These are phyloP conservation scores for Falcunculus frontatus DNA, from an alignment of 2,113 vertebrate genomes.

Conservation along the genomic window DNA sequence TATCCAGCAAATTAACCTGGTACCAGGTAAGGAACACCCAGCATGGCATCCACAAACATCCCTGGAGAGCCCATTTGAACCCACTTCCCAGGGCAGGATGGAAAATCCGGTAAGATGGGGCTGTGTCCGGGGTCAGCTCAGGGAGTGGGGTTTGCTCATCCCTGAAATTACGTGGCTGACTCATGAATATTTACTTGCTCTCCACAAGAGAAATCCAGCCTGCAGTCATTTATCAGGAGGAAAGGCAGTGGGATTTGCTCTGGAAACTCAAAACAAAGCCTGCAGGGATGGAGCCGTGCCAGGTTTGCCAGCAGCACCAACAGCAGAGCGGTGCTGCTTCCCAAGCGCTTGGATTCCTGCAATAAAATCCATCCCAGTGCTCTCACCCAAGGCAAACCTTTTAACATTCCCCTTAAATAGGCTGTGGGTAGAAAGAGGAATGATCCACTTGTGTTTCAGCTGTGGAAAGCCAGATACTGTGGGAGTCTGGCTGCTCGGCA, in stretches of 20 bases:
- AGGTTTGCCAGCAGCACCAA: not conserved
- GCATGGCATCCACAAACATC: not conserved
- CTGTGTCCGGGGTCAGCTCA: fast-evolving
- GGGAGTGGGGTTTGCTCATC: not conserved
- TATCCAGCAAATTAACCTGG: not conserved
- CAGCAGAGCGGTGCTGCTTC: not conserved
- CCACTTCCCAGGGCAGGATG: not conserved
- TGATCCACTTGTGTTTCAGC: fast-evolving
- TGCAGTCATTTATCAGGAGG: not conserved
- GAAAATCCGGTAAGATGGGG: not conserved
- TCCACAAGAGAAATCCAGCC: not conserved
- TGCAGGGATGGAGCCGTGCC: not conserved
- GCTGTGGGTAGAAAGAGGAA: not conserved
- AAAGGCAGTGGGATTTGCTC: not conserved
- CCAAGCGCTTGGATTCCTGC: fast-evolving
- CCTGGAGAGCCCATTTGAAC: not conserved
- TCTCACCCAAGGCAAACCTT: not conserved
- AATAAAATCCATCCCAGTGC: not conserved
- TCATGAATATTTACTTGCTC: constrained; percentile 34
- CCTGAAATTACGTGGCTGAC: not conserved
- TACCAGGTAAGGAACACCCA: not conserved
- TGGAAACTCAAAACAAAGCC: not conserved
- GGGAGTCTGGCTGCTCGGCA: not conserved
- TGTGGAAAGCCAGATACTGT: fast-evolving
- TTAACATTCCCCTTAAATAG: not conserved